Conservation (phyloP, 2,888 invertebrate species). For the Dastarcus helophoroides region DNA sequence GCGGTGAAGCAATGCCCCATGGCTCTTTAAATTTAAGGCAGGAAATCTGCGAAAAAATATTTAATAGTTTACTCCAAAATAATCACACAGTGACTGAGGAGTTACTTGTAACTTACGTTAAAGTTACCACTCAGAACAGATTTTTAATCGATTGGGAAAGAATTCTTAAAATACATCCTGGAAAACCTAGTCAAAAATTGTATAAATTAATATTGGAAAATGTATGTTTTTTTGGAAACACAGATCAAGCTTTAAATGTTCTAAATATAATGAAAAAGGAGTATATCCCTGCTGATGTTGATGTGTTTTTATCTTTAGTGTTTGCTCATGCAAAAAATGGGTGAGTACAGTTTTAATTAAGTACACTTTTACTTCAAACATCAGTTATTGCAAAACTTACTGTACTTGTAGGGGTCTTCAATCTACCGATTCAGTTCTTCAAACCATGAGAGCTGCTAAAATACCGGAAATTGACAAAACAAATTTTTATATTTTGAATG, state of each 20-base stretch:
- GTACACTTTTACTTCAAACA: neutral
- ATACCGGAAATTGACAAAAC: constrained; percentile 40
- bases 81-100: constrained; percentile 38
- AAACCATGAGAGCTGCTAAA: constrained; percentile 47
- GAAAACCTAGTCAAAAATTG: too few relatives aligned
- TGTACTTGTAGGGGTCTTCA: constrained; percentile 28
- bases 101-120: constrained; percentile 46
- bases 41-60: constrained; percentile 42
- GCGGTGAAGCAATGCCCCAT: constrained; percentile 44
- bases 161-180: too few relatives aligned
- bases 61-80: constrained; percentile 39
- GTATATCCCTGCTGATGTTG: constrained; percentile 43
- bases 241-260: constrained; percentile 45
- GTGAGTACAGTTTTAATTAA: constrained; percentile 30
- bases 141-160: too few relatives aligned
- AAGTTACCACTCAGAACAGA: constrained; percentile 48
- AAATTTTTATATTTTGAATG: constrained; percentile 40
- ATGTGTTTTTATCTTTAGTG: constrained; percentile 48
- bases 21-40: constrained; percentile 39
- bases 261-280: constrained; percentile 49
- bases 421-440: constrained; percentile 41
- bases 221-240: constrained; percentile 46
- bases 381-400: constrained; percentile 1
- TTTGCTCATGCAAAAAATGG: constrained; percentile 46
- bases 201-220: constrained; percentile 46